phyloP scores from a whole-genome alignment of 2,797 vertebrate species.

The Iguana delicatissima region DNA sequence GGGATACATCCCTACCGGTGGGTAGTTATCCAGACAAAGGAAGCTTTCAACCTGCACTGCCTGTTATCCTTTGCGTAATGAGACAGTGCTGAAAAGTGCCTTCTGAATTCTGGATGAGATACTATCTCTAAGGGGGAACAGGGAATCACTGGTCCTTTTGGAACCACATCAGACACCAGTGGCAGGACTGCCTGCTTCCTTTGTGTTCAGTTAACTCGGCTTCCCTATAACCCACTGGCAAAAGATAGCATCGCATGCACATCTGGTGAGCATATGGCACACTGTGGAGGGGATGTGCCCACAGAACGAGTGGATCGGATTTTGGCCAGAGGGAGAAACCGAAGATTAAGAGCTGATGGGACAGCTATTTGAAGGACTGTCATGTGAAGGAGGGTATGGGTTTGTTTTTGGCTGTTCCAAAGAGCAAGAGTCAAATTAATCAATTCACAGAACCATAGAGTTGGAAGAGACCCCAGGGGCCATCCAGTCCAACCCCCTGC shows the following conservation, averaged over 20 bases:
- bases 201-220: neutral
- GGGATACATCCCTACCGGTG: neutral
- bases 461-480: too few species aligned
- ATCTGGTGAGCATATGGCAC: too few species aligned
- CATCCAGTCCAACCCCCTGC: too few species aligned
- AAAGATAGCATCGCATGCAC: neutral
- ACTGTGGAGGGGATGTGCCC: too few species aligned
- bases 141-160: neutral
- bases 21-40: constrained; percentile 79
- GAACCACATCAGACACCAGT: neutral
- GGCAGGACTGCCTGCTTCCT: neutral
- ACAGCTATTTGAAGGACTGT: too few species aligned
- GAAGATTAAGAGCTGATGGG: too few species aligned
- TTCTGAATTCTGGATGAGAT: constrained; percentile 69
- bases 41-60: constrained; percentile 77
- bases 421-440: too few species aligned
- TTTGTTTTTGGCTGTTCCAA: too few species aligned
- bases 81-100: constrained; percentile 81
- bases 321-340: too few species aligned
- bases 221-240: neutral
- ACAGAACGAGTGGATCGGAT: too few species aligned
- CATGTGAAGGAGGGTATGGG: too few species aligned
- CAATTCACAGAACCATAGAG: too few species aligned
- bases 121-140: neutral
- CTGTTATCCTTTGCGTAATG: constrained; percentile 75